Evolutionary conservation across 2,113 vertebrate genomes (phyloP).

Genomic region (Paradoxurus hermaphroditus): DNA sequence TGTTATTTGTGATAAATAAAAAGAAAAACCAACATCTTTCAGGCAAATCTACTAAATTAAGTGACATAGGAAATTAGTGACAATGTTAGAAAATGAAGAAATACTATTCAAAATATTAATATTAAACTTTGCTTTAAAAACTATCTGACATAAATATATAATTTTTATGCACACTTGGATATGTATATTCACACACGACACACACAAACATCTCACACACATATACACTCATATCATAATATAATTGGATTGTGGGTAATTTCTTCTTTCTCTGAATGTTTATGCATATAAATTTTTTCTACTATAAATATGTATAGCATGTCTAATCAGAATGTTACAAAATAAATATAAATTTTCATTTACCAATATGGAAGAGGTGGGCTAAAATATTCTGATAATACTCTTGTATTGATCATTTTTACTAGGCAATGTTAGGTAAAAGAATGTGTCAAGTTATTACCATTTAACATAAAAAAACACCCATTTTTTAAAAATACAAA

Average conservation of each 20-base stretch:
- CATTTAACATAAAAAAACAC: not conserved
- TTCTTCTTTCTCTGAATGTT: not conserved
- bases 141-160: not conserved
- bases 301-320: not conserved
- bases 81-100: not conserved
- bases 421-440: not conserved
- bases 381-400: not conserved
- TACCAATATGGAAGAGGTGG: not conserved
- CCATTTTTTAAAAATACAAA: slow-evolving; percentile 2
- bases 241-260: not conserved
- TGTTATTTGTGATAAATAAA: not conserved
- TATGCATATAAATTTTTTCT: not conserved
- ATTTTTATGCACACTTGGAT: not conserved
- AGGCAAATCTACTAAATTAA: not conserved
- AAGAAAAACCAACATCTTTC: not conserved
- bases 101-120: not conserved
- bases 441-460: not conserved
- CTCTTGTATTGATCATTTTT: not conserved
- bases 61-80: not conserved
- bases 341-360: not conserved
- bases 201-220: not conserved
- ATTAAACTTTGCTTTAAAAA: not conserved
- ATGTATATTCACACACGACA: not conserved
- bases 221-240: not conserved
- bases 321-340: not conserved